Evolutionary conservation across 2,888 invertebrate species (phyloP).

Genomic region (Lepidocyrtoides sp.): DNA sequence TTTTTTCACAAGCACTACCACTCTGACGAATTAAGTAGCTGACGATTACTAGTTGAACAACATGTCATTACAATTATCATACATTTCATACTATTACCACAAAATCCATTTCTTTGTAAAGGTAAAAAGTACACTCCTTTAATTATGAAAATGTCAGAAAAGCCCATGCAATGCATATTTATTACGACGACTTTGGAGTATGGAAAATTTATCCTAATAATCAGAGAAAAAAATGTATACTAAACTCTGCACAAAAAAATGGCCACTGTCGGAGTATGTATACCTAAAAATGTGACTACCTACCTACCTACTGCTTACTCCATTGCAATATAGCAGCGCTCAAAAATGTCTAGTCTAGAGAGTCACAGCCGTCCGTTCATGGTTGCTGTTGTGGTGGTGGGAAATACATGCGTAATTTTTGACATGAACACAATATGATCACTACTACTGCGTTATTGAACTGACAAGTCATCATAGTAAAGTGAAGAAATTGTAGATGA

Average conservation of each 20-base stretch:
- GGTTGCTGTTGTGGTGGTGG: background rate
- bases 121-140: constrained; percentile 30
- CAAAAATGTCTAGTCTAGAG: background rate
- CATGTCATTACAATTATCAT: constrained; percentile 38
- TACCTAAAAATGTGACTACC: background rate
- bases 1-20: background rate
- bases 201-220: constrained; percentile 45
- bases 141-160: constrained; percentile 71
- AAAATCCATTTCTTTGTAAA: background rate
- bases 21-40: constrained; percentile 4
- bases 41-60: constrained; percentile 14
- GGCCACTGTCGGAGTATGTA: background rate
- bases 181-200: constrained; percentile 35
- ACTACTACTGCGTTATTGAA: constrained; percentile 16
- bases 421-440: constrained; percentile 56
- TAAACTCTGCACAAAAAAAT: constrained; percentile 7
- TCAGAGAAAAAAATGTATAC: background rate
- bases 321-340: background rate
- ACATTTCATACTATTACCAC: background rate
- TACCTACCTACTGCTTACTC: background rate
- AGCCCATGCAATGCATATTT: constrained; percentile 25
- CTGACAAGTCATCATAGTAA: constrained; percentile 29
- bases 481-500: background rate
- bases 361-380: background rate
- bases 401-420: constrained; percentile 59